These are phyloP conservation scores for Sebastes glaucus DNA, from an alignment of 2,797 vertebrate genomes.

Conservation along the genomic window DNA sequence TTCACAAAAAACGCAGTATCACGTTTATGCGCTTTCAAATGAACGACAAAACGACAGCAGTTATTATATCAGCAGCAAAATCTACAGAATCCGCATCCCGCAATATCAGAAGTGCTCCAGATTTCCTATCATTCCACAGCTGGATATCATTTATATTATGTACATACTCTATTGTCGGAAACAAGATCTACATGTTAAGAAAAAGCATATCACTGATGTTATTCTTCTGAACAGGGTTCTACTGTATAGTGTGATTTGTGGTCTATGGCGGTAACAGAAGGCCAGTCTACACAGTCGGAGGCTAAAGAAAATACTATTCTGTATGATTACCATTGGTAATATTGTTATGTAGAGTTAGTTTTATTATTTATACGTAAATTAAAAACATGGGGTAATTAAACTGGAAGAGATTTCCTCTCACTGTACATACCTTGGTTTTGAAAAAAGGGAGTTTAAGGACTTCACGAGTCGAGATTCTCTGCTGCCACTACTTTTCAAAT, in stretches of 20 bases:
- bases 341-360: slow-evolving; percentile 84
- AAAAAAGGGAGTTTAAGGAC: slow-evolving; percentile 70
- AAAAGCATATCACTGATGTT: slow-evolving; percentile 83
- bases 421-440: slow-evolving; percentile 85
- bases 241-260: slow-evolving; percentile 85
- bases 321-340: slow-evolving; percentile 81
- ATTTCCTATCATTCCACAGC: slow-evolving; percentile 80
- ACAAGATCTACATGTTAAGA: slow-evolving; percentile 81
- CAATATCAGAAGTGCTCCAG: slow-evolving; percentile 76
- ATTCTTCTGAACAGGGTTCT: slow-evolving; percentile 83
- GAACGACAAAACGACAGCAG: slow-evolving; percentile 40
- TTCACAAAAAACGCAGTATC: slow-evolving; percentile 71
- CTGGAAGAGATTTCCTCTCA: slow-evolving; percentile 75
- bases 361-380: slow-evolving; percentile 84
- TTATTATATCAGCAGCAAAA: slow-evolving; percentile 62
- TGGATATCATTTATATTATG: slow-evolving; percentile 80
- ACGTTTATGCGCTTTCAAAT: slow-evolving; percentile 69
- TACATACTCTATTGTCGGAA: slow-evolving; percentile 79
- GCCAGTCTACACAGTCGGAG: slow-evolving; percentile 67
- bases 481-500: slow-evolving; percentile 80
- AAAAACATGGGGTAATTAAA: slow-evolving; percentile 70
- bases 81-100: slow-evolving; percentile 56
- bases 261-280: slow-evolving; percentile 70
- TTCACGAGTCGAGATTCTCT: slow-evolving; percentile 70
- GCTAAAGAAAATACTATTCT: slow-evolving; percentile 82